Evolutionary conservation across 2,797 vertebrate species (phyloP).

Genomic region (Pyrocephalus nanus): DNA sequence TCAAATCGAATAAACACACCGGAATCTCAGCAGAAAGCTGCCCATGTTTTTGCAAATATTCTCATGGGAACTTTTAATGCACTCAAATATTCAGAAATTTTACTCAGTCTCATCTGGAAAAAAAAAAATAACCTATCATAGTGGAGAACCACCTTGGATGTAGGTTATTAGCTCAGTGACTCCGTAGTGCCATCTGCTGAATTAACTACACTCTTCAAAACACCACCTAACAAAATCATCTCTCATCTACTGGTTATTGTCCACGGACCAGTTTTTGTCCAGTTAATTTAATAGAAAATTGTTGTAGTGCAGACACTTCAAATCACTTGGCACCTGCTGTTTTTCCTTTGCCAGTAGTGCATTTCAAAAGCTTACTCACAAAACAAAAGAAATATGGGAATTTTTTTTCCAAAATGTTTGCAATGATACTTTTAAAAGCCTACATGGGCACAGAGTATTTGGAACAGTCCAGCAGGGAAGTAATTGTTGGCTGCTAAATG

Average conservation of each 20-base stretch:
- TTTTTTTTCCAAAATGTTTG: background rate
- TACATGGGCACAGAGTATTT: background rate
- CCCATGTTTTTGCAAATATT: background rate
- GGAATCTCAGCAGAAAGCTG: background rate
- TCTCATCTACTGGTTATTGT: background rate
- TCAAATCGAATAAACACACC: background rate
- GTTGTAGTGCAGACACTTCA: background rate
- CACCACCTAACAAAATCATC: background rate
- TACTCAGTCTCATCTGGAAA: background rate
- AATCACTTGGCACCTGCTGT: background rate
- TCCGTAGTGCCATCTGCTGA: constrained; percentile 61
- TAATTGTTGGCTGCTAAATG: background rate
- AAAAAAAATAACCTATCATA: background rate
- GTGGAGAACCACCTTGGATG: background rate
- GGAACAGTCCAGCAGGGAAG: background rate
- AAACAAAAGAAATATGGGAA: background rate
- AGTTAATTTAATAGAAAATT: background rate
- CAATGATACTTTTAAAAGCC: background rate
- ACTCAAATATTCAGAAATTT: background rate
- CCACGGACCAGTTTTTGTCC: background rate
- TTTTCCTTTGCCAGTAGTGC: background rate
- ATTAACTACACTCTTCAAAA: background rate
- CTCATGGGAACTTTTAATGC: background rate
- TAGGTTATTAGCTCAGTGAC: background rate
- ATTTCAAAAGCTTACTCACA: constrained; percentile 24